Evolutionary conservation across 2,888 invertebrate species (phyloP).

Genomic region (Mesochorus sp.): DNA sequence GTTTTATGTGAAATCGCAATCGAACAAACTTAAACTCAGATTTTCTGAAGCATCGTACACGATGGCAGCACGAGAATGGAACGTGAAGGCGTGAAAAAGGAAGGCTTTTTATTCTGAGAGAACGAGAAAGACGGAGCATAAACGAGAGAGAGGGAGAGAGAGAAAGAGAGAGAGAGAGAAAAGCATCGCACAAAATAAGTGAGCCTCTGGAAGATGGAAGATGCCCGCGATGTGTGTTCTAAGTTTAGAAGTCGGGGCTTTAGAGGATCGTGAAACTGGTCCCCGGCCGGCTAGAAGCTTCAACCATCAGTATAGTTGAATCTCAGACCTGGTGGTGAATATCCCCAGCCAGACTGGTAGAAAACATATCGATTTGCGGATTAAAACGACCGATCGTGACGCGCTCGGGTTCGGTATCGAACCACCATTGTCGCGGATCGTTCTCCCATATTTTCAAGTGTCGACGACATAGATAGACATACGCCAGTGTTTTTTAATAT

Average conservation of each 20-base stretch:
- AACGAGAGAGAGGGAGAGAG: slow-evolving; percentile 11
- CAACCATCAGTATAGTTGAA: slow-evolving; percentile 72
- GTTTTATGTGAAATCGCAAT: no score
- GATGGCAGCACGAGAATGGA: slow-evolving; percentile 55
- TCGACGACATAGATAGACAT: neutral
- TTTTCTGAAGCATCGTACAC: slow-evolving; percentile 36
- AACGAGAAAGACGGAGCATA: slow-evolving; percentile 18
- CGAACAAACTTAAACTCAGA: neutral
- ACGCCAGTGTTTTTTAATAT: neutral
- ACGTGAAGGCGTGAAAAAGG: slow-evolving; percentile 40
- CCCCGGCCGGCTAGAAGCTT: slow-evolving; percentile 64
- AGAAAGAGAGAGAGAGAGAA: slow-evolving; percentile 35
- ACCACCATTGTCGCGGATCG: slow-evolving; percentile 47
- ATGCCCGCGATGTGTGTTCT: slow-evolving; percentile 68
- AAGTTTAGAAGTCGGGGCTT: slow-evolving; percentile 76
- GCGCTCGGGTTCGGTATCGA: slow-evolving; percentile 46
- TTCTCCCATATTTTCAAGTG: slow-evolving; percentile 7
- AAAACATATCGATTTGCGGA: slow-evolving; percentile 43
- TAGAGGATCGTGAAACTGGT: slow-evolving; percentile 64
- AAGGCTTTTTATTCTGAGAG: slow-evolving; percentile 63
- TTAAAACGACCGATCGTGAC: slow-evolving; percentile 55
- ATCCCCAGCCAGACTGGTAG: slow-evolving; percentile 57
- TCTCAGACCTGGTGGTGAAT: slow-evolving; percentile 70
- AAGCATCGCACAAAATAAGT: slow-evolving; percentile 76
- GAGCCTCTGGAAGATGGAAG: slow-evolving; percentile 78